Evolutionary conservation across 2,797 vertebrate species (phyloP).

Genomic region (Sebastes vulpes): DNA sequence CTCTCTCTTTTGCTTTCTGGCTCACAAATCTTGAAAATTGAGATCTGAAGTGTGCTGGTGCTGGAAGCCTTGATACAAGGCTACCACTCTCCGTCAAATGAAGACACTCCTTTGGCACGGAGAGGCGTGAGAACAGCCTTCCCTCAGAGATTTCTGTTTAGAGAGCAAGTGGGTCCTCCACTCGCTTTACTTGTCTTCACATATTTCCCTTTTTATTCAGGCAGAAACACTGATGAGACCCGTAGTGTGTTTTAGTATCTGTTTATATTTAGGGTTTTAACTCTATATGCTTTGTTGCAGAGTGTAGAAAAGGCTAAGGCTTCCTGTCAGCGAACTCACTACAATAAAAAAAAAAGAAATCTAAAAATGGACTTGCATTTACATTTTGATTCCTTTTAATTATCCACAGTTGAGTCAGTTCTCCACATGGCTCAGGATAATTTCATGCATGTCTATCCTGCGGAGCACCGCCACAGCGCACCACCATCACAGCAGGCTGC

Average conservation of each 20-base stretch:
- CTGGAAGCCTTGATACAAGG: slow-evolving; percentile 48
- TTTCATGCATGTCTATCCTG: slow-evolving; percentile 56
- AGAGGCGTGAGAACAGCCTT: background rate
- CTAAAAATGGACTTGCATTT: slow-evolving; percentile 29
- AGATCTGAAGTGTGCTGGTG: slow-evolving; percentile 65
- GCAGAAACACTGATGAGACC: background rate
- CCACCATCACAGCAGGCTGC: background rate
- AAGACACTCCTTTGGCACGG: slow-evolving; percentile 40
- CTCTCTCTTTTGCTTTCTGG: slow-evolving; percentile 42
- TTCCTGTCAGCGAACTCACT: background rate
- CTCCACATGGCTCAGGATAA: slow-evolving; percentile 39
- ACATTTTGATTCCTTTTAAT: slow-evolving; percentile 65
- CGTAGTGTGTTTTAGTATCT: background rate
- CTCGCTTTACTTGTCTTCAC: background rate
- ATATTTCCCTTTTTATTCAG: background rate
- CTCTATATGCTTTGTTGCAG: background rate
- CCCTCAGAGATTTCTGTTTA: background rate
- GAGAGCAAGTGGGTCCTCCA: background rate
- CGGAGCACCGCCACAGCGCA: background rate
- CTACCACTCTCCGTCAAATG: slow-evolving; percentile 51
- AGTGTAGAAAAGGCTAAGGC: background rate
- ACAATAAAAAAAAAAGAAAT: background rate
- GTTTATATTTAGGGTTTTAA: background rate
- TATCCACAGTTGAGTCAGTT: slow-evolving; percentile 51
- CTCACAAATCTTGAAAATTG: slow-evolving; percentile 75